Base-by-base conservation (phyloP, 2,888 invertebrate genomes). In the Papilio protenor region DNA sequence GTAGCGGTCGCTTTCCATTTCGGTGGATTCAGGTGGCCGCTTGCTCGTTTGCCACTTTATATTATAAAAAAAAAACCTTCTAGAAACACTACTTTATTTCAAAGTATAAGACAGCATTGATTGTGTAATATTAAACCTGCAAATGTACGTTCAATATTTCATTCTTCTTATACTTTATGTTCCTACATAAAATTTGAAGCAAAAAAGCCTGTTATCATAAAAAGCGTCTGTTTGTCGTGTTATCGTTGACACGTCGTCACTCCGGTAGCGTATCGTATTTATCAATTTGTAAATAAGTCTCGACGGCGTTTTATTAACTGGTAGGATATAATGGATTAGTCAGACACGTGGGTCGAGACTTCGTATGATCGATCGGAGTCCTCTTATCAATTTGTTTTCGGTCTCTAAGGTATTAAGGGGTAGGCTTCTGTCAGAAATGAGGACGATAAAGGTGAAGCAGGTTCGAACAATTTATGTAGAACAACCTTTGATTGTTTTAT, bases 251-350 rank as follows among this genome's bases (percentile, higher is more conserved):
- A 78, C 57, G 74, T 75, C 77, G 82, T 85, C 86, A 83, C 82
- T 81, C 84, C 87, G 82, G 91, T 88, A 90, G 91, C 90, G 80
- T 84, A 84, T 84, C 85, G 81, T 83, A 85, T 83, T 88, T 91
- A 91, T 92, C 92, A 89, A 86, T 90, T 89, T 88, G 91, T 91
- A 91, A 91, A 92, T 91, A 91, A 87, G 84, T 81, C 84, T 82
- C 84, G 88, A 89, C 89, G 86, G 86, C 84, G 85, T 86, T 91
- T 91, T 91, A 91, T 91, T 91, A 91, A 89, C 86, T 87, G 87
- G 86, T 85, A 87, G 88, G 87, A 86, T 88, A 89, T 90, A 90
- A 91, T 90, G 89, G 90, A 91, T 91, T 88, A 89, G 81, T 83
- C 80, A 81, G 84, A 83, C 88, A 87, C 87, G 86, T 87, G 88